phyloP scores from a whole-genome alignment of 2,797 vertebrate genomes.

The Scomberomorus guttatus region DNA sequence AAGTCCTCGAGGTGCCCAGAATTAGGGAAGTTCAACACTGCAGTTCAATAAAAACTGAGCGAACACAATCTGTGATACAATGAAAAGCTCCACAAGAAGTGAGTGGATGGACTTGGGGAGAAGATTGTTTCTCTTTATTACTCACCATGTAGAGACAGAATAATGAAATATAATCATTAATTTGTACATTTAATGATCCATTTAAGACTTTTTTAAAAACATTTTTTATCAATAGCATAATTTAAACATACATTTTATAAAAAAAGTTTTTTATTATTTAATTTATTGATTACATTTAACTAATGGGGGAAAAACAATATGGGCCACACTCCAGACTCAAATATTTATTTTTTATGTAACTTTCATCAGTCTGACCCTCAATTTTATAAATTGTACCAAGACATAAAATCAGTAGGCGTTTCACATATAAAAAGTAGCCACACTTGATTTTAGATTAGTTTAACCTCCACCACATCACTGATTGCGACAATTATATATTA shows the following conservation, averaged over 20 bases:
- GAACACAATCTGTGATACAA: not conserved
- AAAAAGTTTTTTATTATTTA: no score
- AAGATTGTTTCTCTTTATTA: no score
- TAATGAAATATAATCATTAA: no score
- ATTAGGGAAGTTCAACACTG: not conserved
- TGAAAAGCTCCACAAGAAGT: no score
- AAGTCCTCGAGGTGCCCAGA: not conserved
- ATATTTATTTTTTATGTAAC: not conserved
- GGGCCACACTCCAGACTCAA: no score
- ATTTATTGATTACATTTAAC: no score
- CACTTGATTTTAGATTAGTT: conserved; percentile 34
- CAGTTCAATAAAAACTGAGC: not conserved
- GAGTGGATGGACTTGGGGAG: no score
- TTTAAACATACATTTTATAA: not conserved
- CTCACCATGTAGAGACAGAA: no score
- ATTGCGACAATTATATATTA: conserved; percentile 54
- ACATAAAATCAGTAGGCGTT: not conserved
- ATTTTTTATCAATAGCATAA: not conserved
- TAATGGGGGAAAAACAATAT: not conserved
- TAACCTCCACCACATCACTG: conserved; percentile 30
- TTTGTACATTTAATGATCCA: no score
- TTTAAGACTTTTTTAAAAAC: no score
- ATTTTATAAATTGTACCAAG: not conserved
- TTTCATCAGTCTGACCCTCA: not conserved
- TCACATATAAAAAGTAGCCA: conserved; percentile 4